phyloP scores from a whole-genome alignment of 2,797 vertebrate species.

The Adrianichthys oophorus region DNA sequence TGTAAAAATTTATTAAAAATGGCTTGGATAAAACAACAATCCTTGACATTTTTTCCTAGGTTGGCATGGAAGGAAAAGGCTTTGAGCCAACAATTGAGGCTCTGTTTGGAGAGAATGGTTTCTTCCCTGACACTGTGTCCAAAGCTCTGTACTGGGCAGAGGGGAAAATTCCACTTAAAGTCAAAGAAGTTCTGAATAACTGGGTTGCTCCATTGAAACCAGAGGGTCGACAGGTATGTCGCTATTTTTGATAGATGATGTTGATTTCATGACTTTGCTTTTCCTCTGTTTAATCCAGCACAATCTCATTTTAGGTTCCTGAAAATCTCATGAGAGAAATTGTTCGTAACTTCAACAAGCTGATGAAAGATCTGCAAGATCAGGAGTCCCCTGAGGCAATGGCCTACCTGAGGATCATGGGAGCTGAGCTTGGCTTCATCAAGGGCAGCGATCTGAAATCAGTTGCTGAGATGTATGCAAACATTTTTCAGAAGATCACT shows the following conservation, averaged over 20 bases:
- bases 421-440: constrained; percentile 88
- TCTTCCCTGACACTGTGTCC: constrained; percentile 89
- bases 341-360: constrained; percentile 82
- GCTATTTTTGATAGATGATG: constrained; percentile 2
- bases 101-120: constrained; percentile 90
- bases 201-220: constrained; percentile 77
- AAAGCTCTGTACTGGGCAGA: constrained; percentile 89
- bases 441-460: constrained; percentile 82
- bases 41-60: constrained; percentile 58
- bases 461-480: constrained; percentile 57
- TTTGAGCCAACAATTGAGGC: constrained; percentile 90
- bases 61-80: constrained; percentile 90
- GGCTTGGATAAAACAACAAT: too few species aligned
- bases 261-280: not conserved
- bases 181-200: constrained; percentile 82
- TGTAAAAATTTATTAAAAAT: too few species aligned
- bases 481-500: constrained; percentile 40
- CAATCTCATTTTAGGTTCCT: constrained; percentile 52
- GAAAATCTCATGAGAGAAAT: constrained; percentile 84
- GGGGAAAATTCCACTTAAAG: constrained; percentile 79
- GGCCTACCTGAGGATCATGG: constrained; percentile 89
- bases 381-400: constrained; percentile 85
- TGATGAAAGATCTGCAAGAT: constrained; percentile 82
- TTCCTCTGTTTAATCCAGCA: constrained; percentile 4
- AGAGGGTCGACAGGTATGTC: constrained; percentile 55